Evolutionary conservation across 2,888 invertebrate species (phyloP).

Genomic region (Ceraclea dissimilis): DNA sequence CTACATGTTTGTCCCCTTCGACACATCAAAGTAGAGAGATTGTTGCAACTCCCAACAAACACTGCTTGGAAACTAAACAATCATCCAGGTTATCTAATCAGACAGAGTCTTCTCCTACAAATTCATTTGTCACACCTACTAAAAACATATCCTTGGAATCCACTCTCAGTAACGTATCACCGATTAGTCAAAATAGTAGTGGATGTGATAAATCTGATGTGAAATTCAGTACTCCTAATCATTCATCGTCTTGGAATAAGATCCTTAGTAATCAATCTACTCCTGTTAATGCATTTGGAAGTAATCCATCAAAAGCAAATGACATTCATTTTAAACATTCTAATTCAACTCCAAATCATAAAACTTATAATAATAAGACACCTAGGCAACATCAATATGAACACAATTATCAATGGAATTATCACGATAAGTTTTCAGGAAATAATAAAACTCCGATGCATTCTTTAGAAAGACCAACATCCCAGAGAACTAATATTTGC

Average conservation of each 20-base stretch:
- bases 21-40: no score
- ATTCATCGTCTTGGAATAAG: background rate
- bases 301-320: background rate
- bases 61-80: no score
- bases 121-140: background rate
- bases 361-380: no score
- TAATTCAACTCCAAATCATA: background rate
- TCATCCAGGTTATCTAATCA: no score
- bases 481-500: slow-evolving; percentile 28
- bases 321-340: background rate
- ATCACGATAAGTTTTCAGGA: background rate
- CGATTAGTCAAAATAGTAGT: background rate
- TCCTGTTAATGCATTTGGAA: background rate
- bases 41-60: no score
- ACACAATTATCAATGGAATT: background rate
- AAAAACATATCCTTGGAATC: background rate
- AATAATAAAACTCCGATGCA: background rate
- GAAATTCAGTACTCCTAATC: background rate
- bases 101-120: no score
- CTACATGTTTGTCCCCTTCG: no score
- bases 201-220: background rate
- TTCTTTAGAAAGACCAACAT: slow-evolving; percentile 4
- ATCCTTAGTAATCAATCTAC: background rate
- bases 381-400: background rate
- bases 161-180: background rate